phyloP scores from a whole-genome alignment of 2,113 vertebrate species.

The Alaudala cheleensis region DNA sequence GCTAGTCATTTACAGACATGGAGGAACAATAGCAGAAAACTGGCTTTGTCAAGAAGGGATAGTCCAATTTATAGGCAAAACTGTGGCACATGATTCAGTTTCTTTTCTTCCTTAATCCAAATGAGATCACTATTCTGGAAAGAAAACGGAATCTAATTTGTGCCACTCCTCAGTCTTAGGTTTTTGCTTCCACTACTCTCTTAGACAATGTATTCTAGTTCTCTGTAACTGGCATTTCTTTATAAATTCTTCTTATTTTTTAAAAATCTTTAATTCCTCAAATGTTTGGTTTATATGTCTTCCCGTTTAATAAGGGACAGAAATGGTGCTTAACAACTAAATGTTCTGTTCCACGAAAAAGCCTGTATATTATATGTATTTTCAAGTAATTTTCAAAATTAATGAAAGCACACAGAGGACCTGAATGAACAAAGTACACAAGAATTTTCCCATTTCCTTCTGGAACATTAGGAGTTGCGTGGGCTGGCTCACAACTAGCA shows the following conservation, averaged over 20 bases:
- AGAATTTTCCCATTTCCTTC: neutral
- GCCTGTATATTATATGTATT: neutral
- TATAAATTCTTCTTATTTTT: neutral
- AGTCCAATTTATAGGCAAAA: neutral
- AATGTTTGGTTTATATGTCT: neutral
- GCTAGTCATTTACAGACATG: neutral
- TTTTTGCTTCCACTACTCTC: neutral
- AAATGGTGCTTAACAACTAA: neutral
- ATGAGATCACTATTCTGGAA: neutral
- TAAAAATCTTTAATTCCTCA: neutral
- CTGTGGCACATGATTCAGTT: neutral
- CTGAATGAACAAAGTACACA: neutral
- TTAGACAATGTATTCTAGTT: neutral
- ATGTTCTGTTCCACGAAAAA: neutral
- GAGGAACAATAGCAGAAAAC: neutral
- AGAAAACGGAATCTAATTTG: neutral
- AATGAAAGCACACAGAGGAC: neutral
- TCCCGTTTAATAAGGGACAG: neutral
- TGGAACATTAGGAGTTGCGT: neutral
- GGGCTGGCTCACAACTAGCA: neutral
- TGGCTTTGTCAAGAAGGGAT: neutral
- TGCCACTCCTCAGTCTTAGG: neutral
- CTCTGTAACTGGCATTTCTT: neutral
- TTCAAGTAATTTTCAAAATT: neutral
- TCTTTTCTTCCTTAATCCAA: neutral